Conservation (phyloP, 2,113 vertebrate species). For the Xiphophorus maculatus region DNA sequence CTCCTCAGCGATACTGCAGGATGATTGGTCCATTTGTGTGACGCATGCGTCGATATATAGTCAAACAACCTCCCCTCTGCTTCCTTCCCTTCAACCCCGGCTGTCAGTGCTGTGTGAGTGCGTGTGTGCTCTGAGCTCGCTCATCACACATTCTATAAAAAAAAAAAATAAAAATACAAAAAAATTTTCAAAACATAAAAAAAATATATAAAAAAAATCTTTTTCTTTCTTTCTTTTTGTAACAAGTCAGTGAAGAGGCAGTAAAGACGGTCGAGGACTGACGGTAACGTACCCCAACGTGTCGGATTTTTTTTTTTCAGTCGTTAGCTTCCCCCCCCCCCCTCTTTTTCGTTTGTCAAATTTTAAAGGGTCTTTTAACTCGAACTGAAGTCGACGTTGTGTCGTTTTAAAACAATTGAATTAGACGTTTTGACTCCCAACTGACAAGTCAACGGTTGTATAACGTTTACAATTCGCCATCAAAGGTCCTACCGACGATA, state of each 20-base stretch:
- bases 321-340: background rate
- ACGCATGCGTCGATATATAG: constrained; percentile 62
- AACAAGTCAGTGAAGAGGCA: constrained; percentile 77
- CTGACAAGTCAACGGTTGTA: constrained; percentile 39
- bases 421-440: background rate
- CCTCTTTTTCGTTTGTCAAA: constrained; percentile 1
- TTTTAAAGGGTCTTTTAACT: constrained; percentile 32
- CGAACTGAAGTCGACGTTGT: constrained; percentile 1
- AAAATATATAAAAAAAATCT: constrained; percentile 74
- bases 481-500: constrained; percentile 28
- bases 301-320: constrained; percentile 16
- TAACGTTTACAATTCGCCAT: constrained; percentile 9
- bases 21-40: constrained; percentile 52
- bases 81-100: constrained; percentile 74
- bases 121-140: constrained; percentile 80
- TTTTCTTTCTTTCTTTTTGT: constrained; percentile 61
- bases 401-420: constrained; percentile 20
- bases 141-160: constrained; percentile 81
- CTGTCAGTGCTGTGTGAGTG: constrained; percentile 79
- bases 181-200: constrained; percentile 71
- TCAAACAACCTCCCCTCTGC: accelerated
- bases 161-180: constrained; percentile 76
- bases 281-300: constrained; percentile 61
- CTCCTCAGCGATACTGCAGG: background rate
- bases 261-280: constrained; percentile 57